Conservation (phyloP, 1,140 invertebrate genomes). For the Gerris buenoi region DNA sequence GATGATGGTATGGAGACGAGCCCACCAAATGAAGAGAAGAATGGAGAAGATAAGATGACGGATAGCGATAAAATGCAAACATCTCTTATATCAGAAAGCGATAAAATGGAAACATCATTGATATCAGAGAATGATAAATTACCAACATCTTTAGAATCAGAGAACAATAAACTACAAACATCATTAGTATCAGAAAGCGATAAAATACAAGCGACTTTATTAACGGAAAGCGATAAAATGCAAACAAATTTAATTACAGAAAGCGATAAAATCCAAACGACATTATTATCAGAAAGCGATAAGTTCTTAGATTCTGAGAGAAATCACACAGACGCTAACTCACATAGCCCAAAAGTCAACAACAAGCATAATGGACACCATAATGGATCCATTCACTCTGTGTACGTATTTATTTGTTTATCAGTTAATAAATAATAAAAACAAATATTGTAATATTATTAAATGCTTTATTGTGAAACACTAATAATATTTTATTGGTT, state of each 20-base stretch:
- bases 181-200: no score
- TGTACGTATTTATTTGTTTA: conserved; percentile 17
- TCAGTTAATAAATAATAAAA: no score
- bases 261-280: not conserved
- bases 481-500: no score
- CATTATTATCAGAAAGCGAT: conserved; percentile 7
- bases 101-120: not conserved
- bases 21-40: conserved; percentile 14
- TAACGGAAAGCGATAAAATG: no score
- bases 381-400: conserved; percentile 18
- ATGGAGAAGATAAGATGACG: no score
- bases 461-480: no score
- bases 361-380: conserved; percentile 20
- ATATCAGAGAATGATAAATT: conserved; percentile 14
- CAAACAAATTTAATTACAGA: no score
- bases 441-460: no score
- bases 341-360: conserved; percentile 4
- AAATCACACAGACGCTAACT: conserved; percentile 16
- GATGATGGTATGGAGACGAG: conserved; percentile 17
- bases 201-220: not conserved
- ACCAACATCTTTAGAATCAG: no score
- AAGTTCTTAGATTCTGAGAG: conserved; percentile 19
- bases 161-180: no score
- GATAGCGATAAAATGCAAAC: not conserved
- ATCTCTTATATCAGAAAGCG: not conserved